Evolutionary conservation across 2,113 vertebrate genomes (phyloP), one percentile per base, ranked within the genome.

Genomic region (Vidua macroura): DNA sequence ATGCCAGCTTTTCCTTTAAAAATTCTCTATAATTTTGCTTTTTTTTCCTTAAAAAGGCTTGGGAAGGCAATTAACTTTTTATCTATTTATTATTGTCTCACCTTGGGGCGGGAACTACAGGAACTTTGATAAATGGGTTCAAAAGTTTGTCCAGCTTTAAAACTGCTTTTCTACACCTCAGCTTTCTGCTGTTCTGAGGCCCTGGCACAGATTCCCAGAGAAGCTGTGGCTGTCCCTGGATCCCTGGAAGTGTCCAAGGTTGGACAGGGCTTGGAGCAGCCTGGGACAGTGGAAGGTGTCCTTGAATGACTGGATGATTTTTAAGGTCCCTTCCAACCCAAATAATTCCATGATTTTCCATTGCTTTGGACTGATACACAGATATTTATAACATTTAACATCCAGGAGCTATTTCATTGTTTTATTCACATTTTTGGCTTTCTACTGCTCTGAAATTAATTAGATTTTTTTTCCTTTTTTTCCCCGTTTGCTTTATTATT

Each of bases 81-180:
- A 31, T 31, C 76, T 86, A 41, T 80, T 92, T 93, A 51, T 93
- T 92, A n/a, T 73, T 79, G 37, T 66, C 80, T 93, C 79, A 93
- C 82, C 87, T 93, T 84, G 92, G 89, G 83, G 33, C 31, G 43
- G 39, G 69, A 84, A 27, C 28, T 24, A 6, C 15, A n/a, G 19
- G 17, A 18, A 3, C 52, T 67, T 77, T 93, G 82, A 93, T 82
- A 86, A 90, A 95, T 88, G 37, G 7, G 14, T 64, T 41, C 69
- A 46, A n/a, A 55, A 85, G 39, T 92, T 81, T 84, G 39, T 19
- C 23, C 51, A 28, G 35, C 27, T 88, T 80, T 51, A 51, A 81
- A 88, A 39, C 15, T 59, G 15, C 20, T 78, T 66, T 64, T 52
- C 4, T 15, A 33, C 51, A 19, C 27, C 23, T 46, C 23, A 73